Evolutionary conservation across 2,113 vertebrate species (phyloP), one percentile per base, ranked within the genome.

Genomic region (Tachysurus fulvidraco): DNA sequence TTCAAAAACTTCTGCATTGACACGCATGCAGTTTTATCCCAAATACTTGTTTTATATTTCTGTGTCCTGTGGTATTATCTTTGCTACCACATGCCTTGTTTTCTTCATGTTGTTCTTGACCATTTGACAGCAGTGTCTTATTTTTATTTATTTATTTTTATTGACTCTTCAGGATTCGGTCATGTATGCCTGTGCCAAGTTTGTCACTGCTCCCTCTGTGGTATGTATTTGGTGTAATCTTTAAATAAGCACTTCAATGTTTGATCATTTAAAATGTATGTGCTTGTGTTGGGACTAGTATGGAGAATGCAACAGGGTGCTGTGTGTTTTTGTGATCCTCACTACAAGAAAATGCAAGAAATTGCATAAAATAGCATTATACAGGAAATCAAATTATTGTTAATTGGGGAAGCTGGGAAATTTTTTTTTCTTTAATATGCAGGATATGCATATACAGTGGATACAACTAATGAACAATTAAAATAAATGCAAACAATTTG

Each of bases 151-250:
- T 14, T 55, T 57, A 52, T 82, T 62, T 21, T 36, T 83, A 36
- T 84, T 21, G 44, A 81, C 17, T 85, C 91, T 81, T 54, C 83
- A 95, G 94, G 91, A 90, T 90, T 93, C 88, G 93, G 89, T 89
- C 91, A 96, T 96, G 95, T 95, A 96, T n/a, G 91, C 93, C 88
- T 96, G 95, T 91, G 93, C 94, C 88, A 96, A 95, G 89, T 95
- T 95, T 83, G 89, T 95, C 92, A 94, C 92, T 82, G 94, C 93
- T 84, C 93, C 95, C 62, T 93, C 94, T 94, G 90, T 95, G 95
- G 95, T 96, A 94, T 0, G 95, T 95, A 87, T 85, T 62, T 2
- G 14, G 28, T 59, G 11, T 79, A 21, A 21, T 41, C 10, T 59
- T 30, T 80, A 30, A 36, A 30, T 23, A 16, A n/a, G 19, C 14